These are phyloP conservation scores for human DNA, from an alignment of 2,113 vertebrate genomes.

Conservation along the genomic window DNA sequence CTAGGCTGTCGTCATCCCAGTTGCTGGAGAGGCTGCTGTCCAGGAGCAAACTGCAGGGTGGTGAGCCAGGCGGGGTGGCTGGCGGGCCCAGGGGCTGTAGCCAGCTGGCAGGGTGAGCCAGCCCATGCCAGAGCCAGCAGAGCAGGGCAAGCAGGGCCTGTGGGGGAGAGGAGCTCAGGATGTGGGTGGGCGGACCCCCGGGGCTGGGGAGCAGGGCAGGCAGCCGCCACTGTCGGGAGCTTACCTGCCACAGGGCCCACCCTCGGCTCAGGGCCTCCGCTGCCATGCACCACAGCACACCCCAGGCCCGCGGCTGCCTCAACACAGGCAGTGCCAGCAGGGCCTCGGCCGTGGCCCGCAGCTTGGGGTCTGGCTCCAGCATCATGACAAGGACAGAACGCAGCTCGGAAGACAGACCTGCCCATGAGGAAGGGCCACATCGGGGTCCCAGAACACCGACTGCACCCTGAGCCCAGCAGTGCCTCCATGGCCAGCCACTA, in stretches of 20 bases:
- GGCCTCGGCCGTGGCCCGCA: slow-evolving; percentile 85
- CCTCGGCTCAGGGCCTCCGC: slow-evolving; percentile 80
- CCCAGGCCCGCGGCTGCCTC: slow-evolving; percentile 84
- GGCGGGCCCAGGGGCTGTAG: slow-evolving; percentile 54
- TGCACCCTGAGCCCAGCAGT: background rate
- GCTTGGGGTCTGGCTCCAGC: slow-evolving; percentile 87
- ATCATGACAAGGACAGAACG: slow-evolving; percentile 88
- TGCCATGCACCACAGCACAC: slow-evolving; percentile 79
- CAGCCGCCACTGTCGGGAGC: rapidly evolving
- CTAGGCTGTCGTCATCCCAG: slow-evolving; percentile 79
- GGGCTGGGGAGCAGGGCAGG: background rate
- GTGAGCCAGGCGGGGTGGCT: slow-evolving; percentile 84
- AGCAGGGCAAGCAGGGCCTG: slow-evolving; percentile 67
- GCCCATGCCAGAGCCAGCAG: slow-evolving; percentile 82
- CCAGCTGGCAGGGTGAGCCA: slow-evolving; percentile 76
- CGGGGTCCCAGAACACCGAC: background rate
- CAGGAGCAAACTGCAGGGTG: slow-evolving; percentile 79
- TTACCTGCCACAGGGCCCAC: slow-evolving; percentile 86
- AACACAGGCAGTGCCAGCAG: slow-evolving; percentile 86
- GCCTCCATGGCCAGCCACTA: background rate
- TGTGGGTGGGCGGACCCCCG: background rate
- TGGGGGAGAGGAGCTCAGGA: background rate
- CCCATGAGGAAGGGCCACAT: background rate
- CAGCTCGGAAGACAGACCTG: slow-evolving; percentile 89
- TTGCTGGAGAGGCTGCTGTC: slow-evolving; percentile 82